These are phyloP conservation scores for Lycodopsis pacificus DNA, from an alignment of 2,797 vertebrate species.

Conservation along the genomic window DNA sequence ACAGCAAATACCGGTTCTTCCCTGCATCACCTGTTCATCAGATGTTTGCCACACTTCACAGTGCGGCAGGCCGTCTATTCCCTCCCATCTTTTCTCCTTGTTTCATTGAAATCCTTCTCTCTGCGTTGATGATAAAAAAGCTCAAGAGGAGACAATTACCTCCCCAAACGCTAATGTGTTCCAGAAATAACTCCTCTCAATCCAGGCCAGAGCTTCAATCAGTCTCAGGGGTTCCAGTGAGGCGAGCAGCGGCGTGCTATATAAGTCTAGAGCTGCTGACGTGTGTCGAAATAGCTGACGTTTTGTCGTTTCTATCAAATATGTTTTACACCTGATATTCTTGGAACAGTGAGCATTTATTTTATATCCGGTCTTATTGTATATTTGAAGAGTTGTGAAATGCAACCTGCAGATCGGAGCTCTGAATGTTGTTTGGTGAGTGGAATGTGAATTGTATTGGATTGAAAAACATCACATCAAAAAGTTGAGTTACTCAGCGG, in stretches of 20 bases:
- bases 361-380: not conserved
- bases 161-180: slow-evolving; percentile 71
- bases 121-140: slow-evolving; percentile 63
- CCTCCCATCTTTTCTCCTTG: slow-evolving; percentile 25
- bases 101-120: slow-evolving; percentile 58
- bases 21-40: slow-evolving; percentile 42
- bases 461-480: not conserved
- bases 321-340: not conserved
- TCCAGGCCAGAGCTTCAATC: slow-evolving; percentile 78
- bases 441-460: not conserved
- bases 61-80: slow-evolving; percentile 1
- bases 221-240: slow-evolving; percentile 68
- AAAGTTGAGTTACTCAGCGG: not conserved
- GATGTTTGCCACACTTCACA: not conserved
- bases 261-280: slow-evolving; percentile 53
- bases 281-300: slow-evolving; percentile 19
- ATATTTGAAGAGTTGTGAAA: not conserved
- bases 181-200: slow-evolving; percentile 82
- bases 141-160: slow-evolving; percentile 80
- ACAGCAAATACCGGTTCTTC: not conserved
- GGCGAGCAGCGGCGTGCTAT: slow-evolving; percentile 42
- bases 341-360: not conserved
- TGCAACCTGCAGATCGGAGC: not conserved
- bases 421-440: not conserved
- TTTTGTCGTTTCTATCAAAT: slow-evolving; percentile 7